Percentiles rank a stretch among this genome's conserved stretches.
Evolutionary conservation across 2,797 vertebrate species (phyloP).

Genomic region (Sebastes aleutianus): DNA sequence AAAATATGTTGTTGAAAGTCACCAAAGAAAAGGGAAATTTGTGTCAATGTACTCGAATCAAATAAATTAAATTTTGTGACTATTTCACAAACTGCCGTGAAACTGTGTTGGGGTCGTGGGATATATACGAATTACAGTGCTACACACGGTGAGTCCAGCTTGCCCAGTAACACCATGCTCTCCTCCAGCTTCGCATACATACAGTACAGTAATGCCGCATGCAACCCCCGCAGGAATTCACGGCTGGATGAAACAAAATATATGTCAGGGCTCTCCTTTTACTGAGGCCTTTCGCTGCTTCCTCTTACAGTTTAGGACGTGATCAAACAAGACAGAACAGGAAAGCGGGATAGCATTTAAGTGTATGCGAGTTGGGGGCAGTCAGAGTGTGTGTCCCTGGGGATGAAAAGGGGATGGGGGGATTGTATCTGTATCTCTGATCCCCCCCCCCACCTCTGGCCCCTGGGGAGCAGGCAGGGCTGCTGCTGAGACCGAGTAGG

Average conservation of each 20-base stretch:
- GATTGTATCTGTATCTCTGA: slow-evolving; percentile 54
- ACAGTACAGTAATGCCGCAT: slow-evolving; percentile 31
- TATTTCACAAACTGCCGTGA: too few species aligned
- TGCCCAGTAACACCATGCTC: slow-evolving; percentile 12
- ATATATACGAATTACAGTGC: too few species aligned
- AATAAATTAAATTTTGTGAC: too few species aligned
- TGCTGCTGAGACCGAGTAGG: slow-evolving; percentile 57
- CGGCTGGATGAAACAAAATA: slow-evolving; percentile 71
- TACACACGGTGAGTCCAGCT: too few species aligned
- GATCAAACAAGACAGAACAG: slow-evolving; percentile 65
- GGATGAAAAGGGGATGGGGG: slow-evolving; percentile 45
- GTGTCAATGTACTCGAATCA: too few species aligned
- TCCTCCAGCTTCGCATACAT: neutral
- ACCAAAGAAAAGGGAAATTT: too few species aligned
- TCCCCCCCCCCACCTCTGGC: neutral
- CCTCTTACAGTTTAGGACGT: slow-evolving; percentile 58
- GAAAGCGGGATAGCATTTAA: slow-evolving; percentile 47
- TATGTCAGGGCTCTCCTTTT: slow-evolving; percentile 70
- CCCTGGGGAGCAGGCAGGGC: slow-evolving; percentile 65
- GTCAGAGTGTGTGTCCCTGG: slow-evolving; percentile 39
- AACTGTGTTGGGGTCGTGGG: too few species aligned
- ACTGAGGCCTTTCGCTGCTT: slow-evolving; percentile 55
- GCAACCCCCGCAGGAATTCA: slow-evolving; percentile 60
- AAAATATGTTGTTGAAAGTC: too few species aligned
- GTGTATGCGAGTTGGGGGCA: slow-evolving; percentile 38